These are phyloP conservation scores for Saturnia japonica DNA, from an alignment of 2,888 invertebrate species.

Conservation along the genomic window DNA sequence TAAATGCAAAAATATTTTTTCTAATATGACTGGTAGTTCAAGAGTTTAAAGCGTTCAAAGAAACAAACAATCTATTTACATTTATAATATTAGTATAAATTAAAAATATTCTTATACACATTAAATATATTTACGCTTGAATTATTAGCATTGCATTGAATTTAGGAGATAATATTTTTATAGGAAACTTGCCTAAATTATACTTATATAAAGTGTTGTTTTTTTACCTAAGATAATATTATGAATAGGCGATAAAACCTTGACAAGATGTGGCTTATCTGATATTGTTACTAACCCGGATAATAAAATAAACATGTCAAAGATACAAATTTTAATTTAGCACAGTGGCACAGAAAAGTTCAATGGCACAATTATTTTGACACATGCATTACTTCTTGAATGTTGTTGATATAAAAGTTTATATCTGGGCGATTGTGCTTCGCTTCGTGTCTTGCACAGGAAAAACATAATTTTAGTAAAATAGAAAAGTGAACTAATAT, in stretches of 20 bases:
- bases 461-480: no score
- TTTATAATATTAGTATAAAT: no score
- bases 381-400: neutral
- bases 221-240: neutral
- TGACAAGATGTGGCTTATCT: constrained; percentile 14
- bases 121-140: no score
- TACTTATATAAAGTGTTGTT: constrained; percentile 9
- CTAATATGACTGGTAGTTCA: no score
- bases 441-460: no score
- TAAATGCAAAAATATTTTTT: no score
- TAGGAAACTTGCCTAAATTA: neutral
- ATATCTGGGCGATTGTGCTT: no score
- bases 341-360: neutral
- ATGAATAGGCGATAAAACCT: constrained; percentile 3
- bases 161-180: neutral
- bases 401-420: no score
- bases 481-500: no score
- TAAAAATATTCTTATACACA: no score
- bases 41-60: no score
- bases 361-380: neutral
- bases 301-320: constrained; percentile 10
- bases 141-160: neutral
- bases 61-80: no score
- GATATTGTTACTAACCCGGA: constrained; percentile 7
- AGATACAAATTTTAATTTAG: constrained; percentile 13